Conservation (phyloP, 1,140 invertebrate species). For the Drosophila bifasciata region DNA sequence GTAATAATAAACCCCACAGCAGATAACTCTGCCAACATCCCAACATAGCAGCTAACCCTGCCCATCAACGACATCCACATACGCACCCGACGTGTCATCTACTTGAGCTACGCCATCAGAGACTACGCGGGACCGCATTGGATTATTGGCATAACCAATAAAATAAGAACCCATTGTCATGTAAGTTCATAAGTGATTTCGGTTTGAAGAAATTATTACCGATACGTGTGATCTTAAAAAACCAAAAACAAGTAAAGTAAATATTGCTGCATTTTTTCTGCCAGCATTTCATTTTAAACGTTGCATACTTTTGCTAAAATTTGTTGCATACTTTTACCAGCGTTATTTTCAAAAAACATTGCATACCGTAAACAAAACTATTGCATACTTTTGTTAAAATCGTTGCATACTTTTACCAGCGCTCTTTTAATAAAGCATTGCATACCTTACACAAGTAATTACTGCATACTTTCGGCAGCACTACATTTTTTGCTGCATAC, state of each 20-base stretch:
- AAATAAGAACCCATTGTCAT: background rate
- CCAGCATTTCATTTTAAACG: slow-evolving; percentile 1
- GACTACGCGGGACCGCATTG: background rate
- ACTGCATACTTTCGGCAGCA: slow-evolving; percentile 11
- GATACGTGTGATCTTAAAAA: background rate
- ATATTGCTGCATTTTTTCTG: background rate
- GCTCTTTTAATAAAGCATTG: background rate
- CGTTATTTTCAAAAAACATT: background rate
- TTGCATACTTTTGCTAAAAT: slow-evolving; percentile 14
- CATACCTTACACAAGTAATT: background rate
- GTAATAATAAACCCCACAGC: no score
- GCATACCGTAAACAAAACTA: no score
- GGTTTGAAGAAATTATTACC: background rate
- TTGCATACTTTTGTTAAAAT: no score
- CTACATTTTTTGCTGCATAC: slow-evolving; percentile 13
- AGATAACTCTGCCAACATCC: no score
- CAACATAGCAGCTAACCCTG: no score
- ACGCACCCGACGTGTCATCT: background rate
- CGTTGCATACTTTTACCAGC: no score
- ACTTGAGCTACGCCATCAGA: background rate
- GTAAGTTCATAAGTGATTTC: slow-evolving; percentile 1
- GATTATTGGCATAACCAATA: background rate
- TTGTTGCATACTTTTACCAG: slow-evolving; percentile 15
- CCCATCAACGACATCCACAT: no score
- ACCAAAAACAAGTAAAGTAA: slow-evolving; percentile 8